Evolutionary conservation across 2,888 invertebrate species (phyloP).

Genomic region (Caenorhabditis macrosperma): DNA sequence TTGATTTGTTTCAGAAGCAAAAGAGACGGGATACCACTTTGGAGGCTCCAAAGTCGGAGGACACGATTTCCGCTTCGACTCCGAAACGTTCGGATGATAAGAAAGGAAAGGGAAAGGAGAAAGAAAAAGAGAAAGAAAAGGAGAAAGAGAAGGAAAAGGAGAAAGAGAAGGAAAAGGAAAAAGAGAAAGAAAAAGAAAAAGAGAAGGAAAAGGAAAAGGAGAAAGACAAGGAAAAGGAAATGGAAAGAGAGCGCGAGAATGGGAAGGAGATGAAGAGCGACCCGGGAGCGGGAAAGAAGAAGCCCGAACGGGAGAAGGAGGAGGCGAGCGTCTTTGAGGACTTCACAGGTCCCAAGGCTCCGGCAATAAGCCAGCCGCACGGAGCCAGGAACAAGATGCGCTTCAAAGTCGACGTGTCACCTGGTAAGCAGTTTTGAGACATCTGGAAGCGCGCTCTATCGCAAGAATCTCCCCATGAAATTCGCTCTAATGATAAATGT

Average conservation of each 20-base stretch:
- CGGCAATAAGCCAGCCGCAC: conserved; percentile 36
- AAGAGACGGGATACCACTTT: not conserved
- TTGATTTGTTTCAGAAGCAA: conserved; percentile 3
- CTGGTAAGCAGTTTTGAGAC: conserved; percentile 5
- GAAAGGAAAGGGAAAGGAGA: not conserved
- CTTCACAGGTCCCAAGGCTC: conserved; percentile 25
- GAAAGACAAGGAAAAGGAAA: conserved; percentile 3
- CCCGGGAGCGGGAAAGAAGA: not conserved
- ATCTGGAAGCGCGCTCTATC: no score
- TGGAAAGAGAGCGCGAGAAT: not conserved
- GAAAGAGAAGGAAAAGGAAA: not conserved
- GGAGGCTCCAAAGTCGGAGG: not conserved
- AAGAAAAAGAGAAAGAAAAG: not conserved
- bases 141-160: conserved; percentile 1
- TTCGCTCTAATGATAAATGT: no score
- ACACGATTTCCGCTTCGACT: not conserved
- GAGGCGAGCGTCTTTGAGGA: conserved; percentile 53
- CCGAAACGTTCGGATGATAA: not conserved
- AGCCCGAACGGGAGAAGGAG: not conserved
- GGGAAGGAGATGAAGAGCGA: conserved; percentile 1
- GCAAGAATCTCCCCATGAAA: no score
- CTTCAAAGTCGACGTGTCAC: conserved; percentile 54
- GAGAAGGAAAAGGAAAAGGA: not conserved
- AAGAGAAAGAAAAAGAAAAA: not conserved
- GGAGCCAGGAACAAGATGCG: conserved; percentile 54